phyloP scores from a whole-genome alignment of 2,797 vertebrate species.

The Sparus aurata region DNA sequence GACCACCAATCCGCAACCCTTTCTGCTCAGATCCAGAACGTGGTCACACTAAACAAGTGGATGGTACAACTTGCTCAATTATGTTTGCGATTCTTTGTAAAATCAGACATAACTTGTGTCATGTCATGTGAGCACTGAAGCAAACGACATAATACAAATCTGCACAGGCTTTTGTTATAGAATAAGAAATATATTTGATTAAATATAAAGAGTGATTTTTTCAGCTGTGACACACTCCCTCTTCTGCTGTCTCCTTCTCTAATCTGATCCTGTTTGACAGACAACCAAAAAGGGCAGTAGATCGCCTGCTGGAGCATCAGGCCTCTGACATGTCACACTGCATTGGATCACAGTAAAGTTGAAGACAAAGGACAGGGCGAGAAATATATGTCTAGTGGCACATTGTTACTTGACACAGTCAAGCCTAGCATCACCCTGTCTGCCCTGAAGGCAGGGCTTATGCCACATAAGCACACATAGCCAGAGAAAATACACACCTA shows the following conservation, averaged over 20 bases:
- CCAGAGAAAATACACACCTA: neutral
- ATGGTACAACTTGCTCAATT: neutral
- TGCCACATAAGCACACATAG: slow-evolving; percentile 18
- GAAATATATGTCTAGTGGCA: slow-evolving; percentile 15
- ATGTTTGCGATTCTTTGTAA: neutral
- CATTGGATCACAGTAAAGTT: slow-evolving; percentile 32
- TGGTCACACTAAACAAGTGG: neutral
- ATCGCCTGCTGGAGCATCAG: slow-evolving; percentile 20
- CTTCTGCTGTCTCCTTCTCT: neutral
- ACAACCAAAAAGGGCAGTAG: slow-evolving; percentile 52
- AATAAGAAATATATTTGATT: slow-evolving; percentile 6
- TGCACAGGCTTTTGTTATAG: neutral
- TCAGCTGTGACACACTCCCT: slow-evolving; percentile 4
- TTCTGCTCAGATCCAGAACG: neutral
- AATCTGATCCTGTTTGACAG: slow-evolving; percentile 52
- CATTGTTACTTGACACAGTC: slow-evolving; percentile 22
- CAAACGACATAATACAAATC: neutral
- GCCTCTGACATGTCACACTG: slow-evolving; percentile 43
- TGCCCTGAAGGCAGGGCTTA: slow-evolving; percentile 20
- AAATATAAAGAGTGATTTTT: slow-evolving; percentile 8
- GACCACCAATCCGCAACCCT: neutral
- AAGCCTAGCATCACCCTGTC: slow-evolving; percentile 28
- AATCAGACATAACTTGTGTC: neutral
- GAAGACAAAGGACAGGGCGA: slow-evolving; percentile 31
- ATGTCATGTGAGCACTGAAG: neutral